phyloP scores from a whole-genome alignment of 2,888 invertebrate genomes.

The Physocephala rufipes region DNA sequence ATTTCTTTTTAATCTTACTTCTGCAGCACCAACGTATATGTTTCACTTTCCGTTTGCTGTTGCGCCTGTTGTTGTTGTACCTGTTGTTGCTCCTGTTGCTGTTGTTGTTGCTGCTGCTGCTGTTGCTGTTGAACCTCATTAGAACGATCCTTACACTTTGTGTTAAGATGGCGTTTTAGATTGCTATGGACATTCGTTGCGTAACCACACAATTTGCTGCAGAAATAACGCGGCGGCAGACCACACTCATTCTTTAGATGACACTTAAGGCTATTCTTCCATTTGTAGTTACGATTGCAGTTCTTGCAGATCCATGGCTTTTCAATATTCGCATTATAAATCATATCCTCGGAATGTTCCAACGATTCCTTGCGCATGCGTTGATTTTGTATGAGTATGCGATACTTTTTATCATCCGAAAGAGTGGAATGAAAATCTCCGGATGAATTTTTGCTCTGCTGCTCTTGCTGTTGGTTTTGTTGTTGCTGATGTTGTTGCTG shows the following conservation, averaged over 20 bases:
- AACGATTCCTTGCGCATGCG: constrained; percentile 64
- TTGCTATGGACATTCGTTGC: constrained; percentile 66
- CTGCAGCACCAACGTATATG: constrained; percentile 54
- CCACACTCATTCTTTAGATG: constrained; percentile 76
- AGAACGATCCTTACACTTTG: constrained; percentile 64
- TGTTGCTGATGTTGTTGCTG: constrained; percentile 14
- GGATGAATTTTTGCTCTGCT: constrained; percentile 20
- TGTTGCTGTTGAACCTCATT: constrained; percentile 58
- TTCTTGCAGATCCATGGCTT: constrained; percentile 71
- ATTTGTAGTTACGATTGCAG: constrained; percentile 78
- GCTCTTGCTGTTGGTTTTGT: not conserved
- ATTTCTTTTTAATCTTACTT: too few relatives aligned
- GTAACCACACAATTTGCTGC: constrained; percentile 66
- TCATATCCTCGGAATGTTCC: constrained; percentile 65
- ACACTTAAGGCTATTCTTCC: constrained; percentile 77
- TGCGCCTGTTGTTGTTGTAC: constrained; percentile 14
- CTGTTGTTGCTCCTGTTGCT: constrained; percentile 19
- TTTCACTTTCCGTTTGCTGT: constrained; percentile 33
- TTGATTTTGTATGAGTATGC: constrained; percentile 64
- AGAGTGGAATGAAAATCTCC: constrained; percentile 50
- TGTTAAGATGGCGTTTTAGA: constrained; percentile 65
- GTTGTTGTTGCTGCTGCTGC: constrained; percentile 54
- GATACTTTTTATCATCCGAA: constrained; percentile 63
- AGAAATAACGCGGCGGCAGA: constrained; percentile 68
- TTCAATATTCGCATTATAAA: constrained; percentile 65